Evolutionary conservation across 2,797 vertebrate genomes (phyloP).

Genomic region (Petrocephalus schoutedeni): DNA sequence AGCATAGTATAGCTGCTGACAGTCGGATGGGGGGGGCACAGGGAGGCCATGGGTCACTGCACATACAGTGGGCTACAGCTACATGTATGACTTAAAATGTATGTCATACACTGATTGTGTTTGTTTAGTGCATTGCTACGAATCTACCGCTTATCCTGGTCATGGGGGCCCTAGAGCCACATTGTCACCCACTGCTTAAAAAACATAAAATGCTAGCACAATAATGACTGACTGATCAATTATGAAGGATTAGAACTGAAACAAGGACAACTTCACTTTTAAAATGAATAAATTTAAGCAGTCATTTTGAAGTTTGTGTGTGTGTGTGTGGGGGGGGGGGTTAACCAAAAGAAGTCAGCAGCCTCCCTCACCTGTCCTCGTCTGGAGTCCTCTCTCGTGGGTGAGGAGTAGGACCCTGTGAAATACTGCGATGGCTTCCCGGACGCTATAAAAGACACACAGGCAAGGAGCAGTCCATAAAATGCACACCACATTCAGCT

Average conservation of each 20-base stretch:
- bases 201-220: background rate
- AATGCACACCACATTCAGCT: background rate
- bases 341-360: background rate
- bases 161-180: background rate
- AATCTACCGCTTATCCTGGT: background rate
- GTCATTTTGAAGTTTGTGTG: background rate
- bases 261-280: background rate
- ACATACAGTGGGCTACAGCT: background rate
- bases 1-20: slow-evolving; percentile 79
- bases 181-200: background rate
- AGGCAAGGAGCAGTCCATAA: background rate
- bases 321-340: background rate
- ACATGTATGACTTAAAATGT: background rate
- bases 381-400: slow-evolving; percentile 84
- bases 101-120: too few species aligned
- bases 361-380: slow-evolving; percentile 80
- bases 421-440: slow-evolving; percentile 88
- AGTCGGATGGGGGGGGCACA: slow-evolving; percentile 38
- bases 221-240: background rate
- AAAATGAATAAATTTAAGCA: background rate
- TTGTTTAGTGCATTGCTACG: too few species aligned
- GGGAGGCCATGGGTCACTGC: background rate
- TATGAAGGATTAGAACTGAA: background rate
- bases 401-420: slow-evolving; percentile 84
- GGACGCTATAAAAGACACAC: slow-evolving; percentile 67